phyloP scores from a whole-genome alignment of 2,113 vertebrate genomes.

The Rafetus swinhoei region DNA sequence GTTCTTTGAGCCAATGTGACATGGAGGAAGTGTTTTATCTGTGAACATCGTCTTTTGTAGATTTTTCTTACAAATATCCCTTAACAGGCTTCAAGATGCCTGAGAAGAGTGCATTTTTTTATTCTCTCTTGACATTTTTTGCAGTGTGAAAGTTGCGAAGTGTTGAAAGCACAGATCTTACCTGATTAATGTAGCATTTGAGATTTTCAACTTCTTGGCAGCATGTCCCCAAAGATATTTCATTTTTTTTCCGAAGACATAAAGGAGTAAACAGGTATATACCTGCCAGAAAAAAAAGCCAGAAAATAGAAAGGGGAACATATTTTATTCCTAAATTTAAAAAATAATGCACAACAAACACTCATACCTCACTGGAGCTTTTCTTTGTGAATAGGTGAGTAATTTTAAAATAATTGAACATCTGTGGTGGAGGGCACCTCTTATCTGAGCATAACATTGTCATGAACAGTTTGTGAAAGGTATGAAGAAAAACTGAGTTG shows the following conservation, averaged over 20 bases:
- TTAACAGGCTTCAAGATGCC: slow-evolving; percentile 62
- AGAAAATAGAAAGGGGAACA: background rate
- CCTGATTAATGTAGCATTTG: slow-evolving; percentile 68
- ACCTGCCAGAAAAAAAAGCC: slow-evolving; percentile 15
- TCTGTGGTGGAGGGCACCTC: background rate
- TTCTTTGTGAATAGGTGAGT: background rate
- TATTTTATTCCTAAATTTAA: background rate
- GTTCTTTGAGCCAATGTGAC: slow-evolving; percentile 51
- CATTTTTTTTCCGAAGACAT: background rate
- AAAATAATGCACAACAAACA: background rate
- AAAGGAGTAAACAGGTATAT: slow-evolving; percentile 28
- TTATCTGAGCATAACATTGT: slow-evolving; percentile 9
- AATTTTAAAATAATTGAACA: background rate
- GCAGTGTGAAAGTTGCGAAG: slow-evolving; percentile 46
- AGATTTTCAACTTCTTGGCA: slow-evolving; percentile 54
- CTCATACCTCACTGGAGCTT: background rate
- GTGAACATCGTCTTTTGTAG: slow-evolving; percentile 49
- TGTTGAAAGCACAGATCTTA: slow-evolving; percentile 65
- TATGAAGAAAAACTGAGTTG: background rate
- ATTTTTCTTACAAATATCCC: slow-evolving; percentile 56
- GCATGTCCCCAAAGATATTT: slow-evolving; percentile 15
- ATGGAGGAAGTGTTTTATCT: slow-evolving; percentile 59
- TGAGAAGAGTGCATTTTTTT: slow-evolving; percentile 52
- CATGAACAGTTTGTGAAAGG: background rate
- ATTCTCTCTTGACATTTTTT: slow-evolving; percentile 40